A percentile compares a stretch with the other conserved stretches of the same genome.
Conservation (phyloP, 2,797 vertebrate genomes). For the Tadarida brasiliensis region DNA sequence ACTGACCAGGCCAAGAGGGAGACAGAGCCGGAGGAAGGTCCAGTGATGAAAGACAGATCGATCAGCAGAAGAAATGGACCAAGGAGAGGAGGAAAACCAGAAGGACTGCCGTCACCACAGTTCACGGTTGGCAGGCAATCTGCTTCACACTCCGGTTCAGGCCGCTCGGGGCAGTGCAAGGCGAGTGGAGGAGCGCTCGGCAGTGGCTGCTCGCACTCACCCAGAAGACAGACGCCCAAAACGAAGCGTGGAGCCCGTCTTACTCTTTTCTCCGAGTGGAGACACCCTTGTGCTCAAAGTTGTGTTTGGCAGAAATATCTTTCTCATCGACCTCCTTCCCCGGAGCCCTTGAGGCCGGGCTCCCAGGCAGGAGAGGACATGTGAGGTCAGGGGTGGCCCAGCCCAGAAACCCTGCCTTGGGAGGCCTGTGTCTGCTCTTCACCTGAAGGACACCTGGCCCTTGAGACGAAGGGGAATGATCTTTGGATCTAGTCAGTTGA, state of each 20-base stretch:
- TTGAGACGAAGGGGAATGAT: neutral
- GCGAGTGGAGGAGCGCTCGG: neutral
- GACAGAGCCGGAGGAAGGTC: neutral
- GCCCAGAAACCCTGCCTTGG: neutral
- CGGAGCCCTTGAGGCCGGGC: neutral
- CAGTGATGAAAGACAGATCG: neutral
- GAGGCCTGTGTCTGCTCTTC: neutral
- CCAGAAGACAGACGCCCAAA: neutral
- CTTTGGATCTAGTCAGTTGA: neutral
- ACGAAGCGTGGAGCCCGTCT: neutral
- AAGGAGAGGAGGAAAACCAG: neutral
- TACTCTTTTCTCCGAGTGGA: neutral
- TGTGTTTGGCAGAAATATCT: neutral
- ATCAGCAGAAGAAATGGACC: slow-evolving; percentile 35
- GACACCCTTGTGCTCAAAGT: neutral
- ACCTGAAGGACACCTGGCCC: neutral
- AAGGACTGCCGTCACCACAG: neutral
- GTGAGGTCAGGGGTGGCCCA: neutral
- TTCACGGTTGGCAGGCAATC: neutral
- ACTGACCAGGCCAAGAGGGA: neutral
- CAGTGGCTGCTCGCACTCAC: neutral
- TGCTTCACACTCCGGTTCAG: neutral
- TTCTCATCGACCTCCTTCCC: neutral
- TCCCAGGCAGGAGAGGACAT: neutral
- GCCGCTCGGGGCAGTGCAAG: neutral